Conservation (phyloP, 2,797 vertebrate species). For the Adrianichthys oophorus region DNA sequence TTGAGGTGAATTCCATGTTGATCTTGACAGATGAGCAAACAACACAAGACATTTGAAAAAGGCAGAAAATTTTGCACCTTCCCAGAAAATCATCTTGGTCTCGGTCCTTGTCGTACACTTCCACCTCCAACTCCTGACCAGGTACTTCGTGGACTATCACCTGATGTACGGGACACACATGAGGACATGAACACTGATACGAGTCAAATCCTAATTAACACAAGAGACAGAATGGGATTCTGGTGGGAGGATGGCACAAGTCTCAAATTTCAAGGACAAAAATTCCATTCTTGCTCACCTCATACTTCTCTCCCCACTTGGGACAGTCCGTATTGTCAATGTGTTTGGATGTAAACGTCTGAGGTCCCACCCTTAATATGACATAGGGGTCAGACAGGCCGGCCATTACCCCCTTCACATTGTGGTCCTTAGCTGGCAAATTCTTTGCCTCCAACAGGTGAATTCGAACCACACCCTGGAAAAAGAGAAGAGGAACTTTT, state of each 20-base stretch:
- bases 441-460: slow-evolving; percentile 84
- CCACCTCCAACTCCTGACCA: slow-evolving; percentile 93
- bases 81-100: slow-evolving; percentile 96
- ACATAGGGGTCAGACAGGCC: slow-evolving; percentile 93
- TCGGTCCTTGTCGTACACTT: slow-evolving; percentile 93
- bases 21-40: slow-evolving; percentile 33
- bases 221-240: no score
- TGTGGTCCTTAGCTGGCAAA: slow-evolving; percentile 86
- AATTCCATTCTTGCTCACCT: slow-evolving; percentile 74
- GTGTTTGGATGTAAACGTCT: slow-evolving; percentile 87
- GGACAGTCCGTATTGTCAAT: slow-evolving; percentile 85
- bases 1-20: background rate
- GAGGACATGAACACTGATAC: slow-evolving; percentile 46
- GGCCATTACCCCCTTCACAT: slow-evolving; percentile 86
- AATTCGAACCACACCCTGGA: slow-evolving; percentile 89
- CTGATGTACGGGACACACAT: slow-evolving; percentile 76
- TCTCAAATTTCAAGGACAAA: background rate
- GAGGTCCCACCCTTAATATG: slow-evolving; percentile 87
- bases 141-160: slow-evolving; percentile 94
- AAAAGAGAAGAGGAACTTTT: background rate
- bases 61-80: slow-evolving; percentile 70
- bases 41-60: slow-evolving; percentile 59
- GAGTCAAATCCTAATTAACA: background rate
- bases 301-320: slow-evolving; percentile 90
- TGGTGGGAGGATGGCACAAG: slow-evolving; percentile 5